Evolutionary conservation across 2,113 vertebrate species (phyloP), one percentile per base, ranked within the genome.

Genomic region (Solenodon paradoxus): DNA sequence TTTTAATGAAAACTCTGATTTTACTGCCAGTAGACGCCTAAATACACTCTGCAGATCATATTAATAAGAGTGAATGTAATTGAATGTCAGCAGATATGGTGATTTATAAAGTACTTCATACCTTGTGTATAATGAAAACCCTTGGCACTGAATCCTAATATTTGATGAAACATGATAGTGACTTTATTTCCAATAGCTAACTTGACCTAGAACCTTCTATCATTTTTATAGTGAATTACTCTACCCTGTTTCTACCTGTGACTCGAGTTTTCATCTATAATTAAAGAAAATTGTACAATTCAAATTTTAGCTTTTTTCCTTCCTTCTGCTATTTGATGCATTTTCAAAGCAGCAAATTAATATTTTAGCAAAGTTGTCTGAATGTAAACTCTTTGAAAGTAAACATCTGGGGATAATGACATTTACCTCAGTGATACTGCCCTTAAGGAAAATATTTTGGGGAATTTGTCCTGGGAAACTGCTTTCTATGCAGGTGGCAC

Each of bases 11-110:
- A 97, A 95, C 92, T 42, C 86, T 96, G 91, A 53, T 98, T 98
- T 98, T 98, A 98, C 90, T 97, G 97, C 96, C 83, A 95, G 90
- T 55, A 97, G 97, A 91, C 93, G 97, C 92, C 3, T 45, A 91
- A 97, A 97, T 97, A 94, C 96, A 95, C 77, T 88, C 86, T 84
- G 84, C 93, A 94, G 94, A 97, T 98, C 97, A 95, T 98, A 98
- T 98, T 98, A 98, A 98, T 98, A 98, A 98, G 97, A 87, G 87
- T 95, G 85, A 96, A 95, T 98, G 93, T 98, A 98, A 98, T 98
- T 98, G 97, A 87, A 3, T 98, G 98, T 98, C 98, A 98, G 85
- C 83, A 97, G 93, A 98, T 97, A 97, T 30, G 93, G 96, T 98
- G 98, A 98, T 98, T 98, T 98, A 98, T 98, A 98, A 98, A 98